Evolutionary conservation across 2,888 invertebrate species (phyloP).

Genomic region (Napeogenes inachia): DNA sequence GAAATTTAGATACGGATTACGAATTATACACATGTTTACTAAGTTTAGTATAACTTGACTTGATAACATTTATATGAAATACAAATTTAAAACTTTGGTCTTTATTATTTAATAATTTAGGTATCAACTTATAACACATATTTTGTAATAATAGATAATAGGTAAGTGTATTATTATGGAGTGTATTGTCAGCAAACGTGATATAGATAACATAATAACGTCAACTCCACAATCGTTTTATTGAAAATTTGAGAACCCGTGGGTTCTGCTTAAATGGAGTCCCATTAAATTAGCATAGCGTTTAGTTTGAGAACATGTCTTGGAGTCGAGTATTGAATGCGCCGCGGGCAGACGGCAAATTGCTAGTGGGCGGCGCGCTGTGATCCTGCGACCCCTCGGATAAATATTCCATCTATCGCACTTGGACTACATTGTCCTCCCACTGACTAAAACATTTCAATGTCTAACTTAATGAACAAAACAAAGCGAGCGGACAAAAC

Average conservation of each 20-base stretch:
- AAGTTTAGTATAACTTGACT: no score
- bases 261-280: constrained; percentile 71
- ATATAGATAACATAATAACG: constrained; percentile 46
- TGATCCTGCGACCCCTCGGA: constrained; percentile 68
- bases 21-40: not conserved
- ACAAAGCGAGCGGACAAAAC: constrained; percentile 32
- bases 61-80: no score
- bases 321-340: constrained; percentile 44
- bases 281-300: constrained; percentile 75
- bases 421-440: constrained; percentile 27
- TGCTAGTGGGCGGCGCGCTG: constrained; percentile 66
- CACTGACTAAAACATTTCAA: constrained; percentile 35
- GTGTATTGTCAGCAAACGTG: not conserved
- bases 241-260: constrained; percentile 71
- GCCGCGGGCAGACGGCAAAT: constrained; percentile 63
- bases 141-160: no score
- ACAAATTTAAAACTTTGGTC: no score
- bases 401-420: constrained; percentile 59
- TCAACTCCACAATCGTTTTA: constrained; percentile 62
- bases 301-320: constrained; percentile 68
- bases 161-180: not conserved
- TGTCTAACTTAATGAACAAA: constrained; percentile 33
- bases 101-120: no score
- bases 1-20: constrained; percentile 2
- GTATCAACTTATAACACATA: no score